Percentiles rank a stretch among this genome's conserved stretches.
phyloP scores from a whole-genome alignment of 2,888 invertebrate genomes.

The Nymphalis c-album region DNA sequence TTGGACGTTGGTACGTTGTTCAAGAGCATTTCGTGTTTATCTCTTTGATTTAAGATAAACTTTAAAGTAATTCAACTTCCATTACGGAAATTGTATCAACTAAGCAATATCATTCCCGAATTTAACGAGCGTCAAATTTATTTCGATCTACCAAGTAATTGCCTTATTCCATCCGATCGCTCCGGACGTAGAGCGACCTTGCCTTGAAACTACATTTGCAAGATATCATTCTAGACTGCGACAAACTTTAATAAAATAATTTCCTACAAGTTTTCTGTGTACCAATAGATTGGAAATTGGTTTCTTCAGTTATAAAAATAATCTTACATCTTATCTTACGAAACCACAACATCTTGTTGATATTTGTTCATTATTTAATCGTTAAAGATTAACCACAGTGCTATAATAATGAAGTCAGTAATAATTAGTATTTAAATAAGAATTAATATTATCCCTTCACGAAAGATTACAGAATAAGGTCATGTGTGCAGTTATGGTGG shows the following conservation, averaged over 20 bases:
- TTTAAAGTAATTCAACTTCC: conserved; percentile 8
- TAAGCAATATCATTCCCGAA: conserved; percentile 9
- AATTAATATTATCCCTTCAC: conserved; percentile 1
- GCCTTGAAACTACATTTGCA: conserved; percentile 8
- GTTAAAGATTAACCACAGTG: too few relatives aligned
- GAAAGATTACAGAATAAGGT: conserved; percentile 40
- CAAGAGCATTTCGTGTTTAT: neutral
- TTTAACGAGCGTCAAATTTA: conserved; percentile 28
- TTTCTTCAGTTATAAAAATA: neutral
- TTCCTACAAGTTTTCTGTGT: neutral
- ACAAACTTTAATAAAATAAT: neutral
- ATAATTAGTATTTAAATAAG: neutral
- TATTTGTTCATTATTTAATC: too few relatives aligned
- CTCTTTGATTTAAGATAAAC: neutral
- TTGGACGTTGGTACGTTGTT: too few relatives aligned
- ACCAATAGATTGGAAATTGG: neutral
- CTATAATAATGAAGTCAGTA: too few relatives aligned
- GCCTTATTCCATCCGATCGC: conserved; percentile 30
- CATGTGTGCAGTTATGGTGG: conserved; percentile 46
- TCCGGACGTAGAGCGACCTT: conserved; percentile 15
- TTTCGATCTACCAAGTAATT: conserved; percentile 29
- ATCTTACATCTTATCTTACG: too few relatives aligned
- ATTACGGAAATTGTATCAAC: conserved; percentile 14
- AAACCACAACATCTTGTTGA: too few relatives aligned
- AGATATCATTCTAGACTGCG: conserved; percentile 10